Base-by-base conservation (phyloP, 2,888 invertebrate species). In the Ectemnius continuus region DNA sequence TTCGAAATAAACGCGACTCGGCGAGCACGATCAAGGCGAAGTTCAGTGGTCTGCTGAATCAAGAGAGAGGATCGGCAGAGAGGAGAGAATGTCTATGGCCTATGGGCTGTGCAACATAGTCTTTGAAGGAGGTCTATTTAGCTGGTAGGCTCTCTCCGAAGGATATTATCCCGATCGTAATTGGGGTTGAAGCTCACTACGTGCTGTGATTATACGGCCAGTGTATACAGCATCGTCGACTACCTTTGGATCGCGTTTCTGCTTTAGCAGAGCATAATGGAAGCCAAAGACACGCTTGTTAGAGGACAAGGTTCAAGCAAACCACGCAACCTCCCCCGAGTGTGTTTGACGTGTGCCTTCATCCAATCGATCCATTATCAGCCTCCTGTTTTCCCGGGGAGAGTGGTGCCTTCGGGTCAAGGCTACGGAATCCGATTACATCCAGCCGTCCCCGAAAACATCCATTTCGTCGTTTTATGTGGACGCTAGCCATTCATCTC, bases 251-350 rank as follows among this genome's bases (percentile, higher is more conserved):
- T 76, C 75, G 73, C 67, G 68, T 78, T 78, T 67, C 78, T 65
- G 23, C 70, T 63, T 64, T 65, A 26, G 46, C 56, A 66, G 67
- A 76, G 36, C 36, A 75, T 79, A 80, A 80, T 80, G 80, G 76
- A 79, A 68, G 70, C 70, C 75, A 70, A 68, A 79, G 80, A 77
- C 70, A 70, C 48, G 71, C 60, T 72, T 64, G 74, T 72, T 66
- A 67, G 65, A 14, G 47, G 13, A 16, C 46, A 28, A 67, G 56
- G 71, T 78, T 47, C 5, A 67, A 67, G 71, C 67, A 65, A 73
- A 79, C 48, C 63, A 57, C 75, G 76, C 36, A 56, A 36, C 36
- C 67, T 36, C 56, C 23, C 36, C 57, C 67, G 48, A 67, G 62
- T 46, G 58, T 70, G 75, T 78, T 75, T 73, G 63, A 71, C 57